A percentile compares a stretch with the other conserved stretches of the same genome.
Evolutionary conservation across 2,113 vertebrate species (phyloP).

Genomic region (Empidonax traillii): DNA sequence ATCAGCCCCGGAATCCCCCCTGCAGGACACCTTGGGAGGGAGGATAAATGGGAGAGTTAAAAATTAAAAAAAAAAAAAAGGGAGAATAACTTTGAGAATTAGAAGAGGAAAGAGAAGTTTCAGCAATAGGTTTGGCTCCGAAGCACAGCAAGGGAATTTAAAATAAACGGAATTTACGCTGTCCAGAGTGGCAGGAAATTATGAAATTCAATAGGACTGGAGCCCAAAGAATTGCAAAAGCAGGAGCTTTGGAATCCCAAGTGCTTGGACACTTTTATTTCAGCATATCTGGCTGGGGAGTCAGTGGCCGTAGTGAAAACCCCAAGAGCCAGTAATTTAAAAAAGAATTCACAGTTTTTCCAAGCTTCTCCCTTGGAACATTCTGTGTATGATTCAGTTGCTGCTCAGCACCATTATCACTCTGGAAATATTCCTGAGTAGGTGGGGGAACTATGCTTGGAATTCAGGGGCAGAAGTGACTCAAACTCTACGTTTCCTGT

Average conservation of each 20-base stretch:
- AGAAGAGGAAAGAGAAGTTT: background rate
- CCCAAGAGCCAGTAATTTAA: background rate
- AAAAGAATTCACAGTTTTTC: background rate
- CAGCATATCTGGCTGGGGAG: background rate
- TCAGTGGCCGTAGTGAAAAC: background rate
- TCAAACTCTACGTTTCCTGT: constrained; percentile 6
- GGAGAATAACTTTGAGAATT: background rate
- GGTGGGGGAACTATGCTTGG: constrained; percentile 43
- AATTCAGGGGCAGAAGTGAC: constrained; percentile 42
- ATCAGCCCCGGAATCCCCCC: background rate
- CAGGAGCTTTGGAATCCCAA: background rate
- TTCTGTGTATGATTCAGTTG: background rate
- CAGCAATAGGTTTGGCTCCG: background rate
- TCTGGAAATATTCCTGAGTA: constrained; percentile 50
- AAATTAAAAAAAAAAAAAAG: background rate
- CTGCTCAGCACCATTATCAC: background rate
- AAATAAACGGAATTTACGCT: background rate
- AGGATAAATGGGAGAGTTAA: background rate
- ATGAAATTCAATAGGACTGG: background rate
- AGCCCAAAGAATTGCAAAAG: background rate
- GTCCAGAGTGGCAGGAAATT: background rate
- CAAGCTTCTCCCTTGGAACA: background rate
- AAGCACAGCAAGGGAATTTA: background rate
- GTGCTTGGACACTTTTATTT: background rate
- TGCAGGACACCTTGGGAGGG: background rate